phyloP scores from a whole-genome alignment of 2,797 vertebrate species.

The Enteromius afrohamiltoni region DNA sequence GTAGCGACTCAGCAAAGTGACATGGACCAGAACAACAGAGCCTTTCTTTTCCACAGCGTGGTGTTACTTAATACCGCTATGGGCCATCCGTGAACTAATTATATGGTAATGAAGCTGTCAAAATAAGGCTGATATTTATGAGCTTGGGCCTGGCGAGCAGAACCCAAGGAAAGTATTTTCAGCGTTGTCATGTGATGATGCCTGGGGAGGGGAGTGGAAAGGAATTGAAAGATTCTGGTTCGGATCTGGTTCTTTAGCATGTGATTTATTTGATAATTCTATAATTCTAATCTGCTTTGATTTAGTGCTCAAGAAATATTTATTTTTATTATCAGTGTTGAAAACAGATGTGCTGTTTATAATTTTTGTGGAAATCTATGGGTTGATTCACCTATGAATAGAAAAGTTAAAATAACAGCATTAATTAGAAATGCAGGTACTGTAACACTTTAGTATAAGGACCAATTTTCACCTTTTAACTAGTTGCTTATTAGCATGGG shows the following conservation, averaged over 20 bases:
- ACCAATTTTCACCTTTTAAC: too few relatives aligned
- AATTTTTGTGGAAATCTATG: too few relatives aligned
- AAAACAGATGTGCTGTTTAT: too few relatives aligned
- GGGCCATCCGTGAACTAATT: slow-evolving; percentile 48
- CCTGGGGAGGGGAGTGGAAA: background rate
- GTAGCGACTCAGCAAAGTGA: slow-evolving; percentile 58
- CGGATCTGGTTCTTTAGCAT: background rate
- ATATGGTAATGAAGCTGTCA: slow-evolving; percentile 51
- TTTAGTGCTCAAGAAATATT: too few relatives aligned
- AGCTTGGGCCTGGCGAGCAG: background rate
- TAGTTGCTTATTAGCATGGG: too few relatives aligned
- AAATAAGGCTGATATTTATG: slow-evolving; percentile 36
- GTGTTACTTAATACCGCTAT: slow-evolving; percentile 36
- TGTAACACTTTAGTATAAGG: too few relatives aligned
- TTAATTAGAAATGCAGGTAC: too few relatives aligned
- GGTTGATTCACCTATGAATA: too few relatives aligned
- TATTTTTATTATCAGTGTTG: background rate
- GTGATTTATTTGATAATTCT: background rate
- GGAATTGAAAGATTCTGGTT: background rate
- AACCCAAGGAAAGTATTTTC: slow-evolving; percentile 16
- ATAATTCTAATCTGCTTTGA: too few relatives aligned
- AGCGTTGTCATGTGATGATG: background rate
- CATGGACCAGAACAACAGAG: slow-evolving; percentile 41
- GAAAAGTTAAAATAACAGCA: too few relatives aligned
- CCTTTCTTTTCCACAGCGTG: slow-evolving; percentile 27